Base-by-base conservation (phyloP, 1,140 invertebrate species). In the Parapsyche elsis region DNA sequence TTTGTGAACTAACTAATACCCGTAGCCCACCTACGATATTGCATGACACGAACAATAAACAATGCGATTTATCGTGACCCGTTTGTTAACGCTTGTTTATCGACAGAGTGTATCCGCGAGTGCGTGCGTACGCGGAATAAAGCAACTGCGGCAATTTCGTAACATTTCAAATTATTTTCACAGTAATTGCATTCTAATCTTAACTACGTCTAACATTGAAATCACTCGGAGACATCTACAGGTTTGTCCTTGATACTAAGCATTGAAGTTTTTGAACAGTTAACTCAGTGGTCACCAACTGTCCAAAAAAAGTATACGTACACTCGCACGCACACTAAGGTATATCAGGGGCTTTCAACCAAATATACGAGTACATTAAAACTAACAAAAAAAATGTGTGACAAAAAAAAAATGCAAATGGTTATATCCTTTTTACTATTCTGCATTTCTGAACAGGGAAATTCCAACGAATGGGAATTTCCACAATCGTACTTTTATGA, bases 11-110 rank as follows among this genome's bases (percentile, higher is more conserved):
- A 71, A 71, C 30, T n/a, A n/a, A n/a, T n/a, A n/a, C 26, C 30
- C 30, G 24, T 44, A 23, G 16, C 24, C 16, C 67, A 71, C 67
- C 24, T 71, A 38, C 67, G 30, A 61, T 61, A 61, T 61, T n/a
- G 67, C 24, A 30, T 71, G 67, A 71, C 67, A 44, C 26, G n/a
- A 71, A 71, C 30, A 71, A 71, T 71, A 71, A 71, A 71, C 67
- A 71, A 71, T 71, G 10, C 67, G 30, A 71, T 71, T 71, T 71
- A 71, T 71, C 23, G 67, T 10, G 9, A 71, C 12, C 67, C 16
- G 24, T 38, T 38, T 5, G 67, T 71, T 30, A 38, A 44, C 26
- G 67, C 30, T 71, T 71, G 30, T 71, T 44, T 71, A 30, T 71
- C 4, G 30, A 30, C 16, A 19, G 21, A 61, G 16, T 38, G 30